These are phyloP conservation scores for Trichonephila clavata DNA, from an alignment of 1,140 invertebrate species.

Conservation along the genomic window DNA sequence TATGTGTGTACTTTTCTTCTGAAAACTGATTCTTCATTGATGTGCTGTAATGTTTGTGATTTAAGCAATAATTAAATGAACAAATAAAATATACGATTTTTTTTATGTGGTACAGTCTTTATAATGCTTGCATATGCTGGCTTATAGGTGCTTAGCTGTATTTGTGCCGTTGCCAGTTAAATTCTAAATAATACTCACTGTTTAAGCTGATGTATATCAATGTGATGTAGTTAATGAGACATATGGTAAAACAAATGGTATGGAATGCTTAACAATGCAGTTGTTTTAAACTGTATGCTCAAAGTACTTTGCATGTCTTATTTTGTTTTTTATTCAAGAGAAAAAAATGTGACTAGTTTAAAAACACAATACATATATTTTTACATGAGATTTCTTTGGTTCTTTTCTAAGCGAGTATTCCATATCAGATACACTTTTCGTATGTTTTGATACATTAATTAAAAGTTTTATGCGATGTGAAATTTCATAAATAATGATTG, in stretches of 20 bases:
- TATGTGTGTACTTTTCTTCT: too few species aligned
- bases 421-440: constrained; percentile 15
- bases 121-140: not conserved
- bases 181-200: not conserved
- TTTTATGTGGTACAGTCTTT: not conserved
- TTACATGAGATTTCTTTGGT: constrained; percentile 1
- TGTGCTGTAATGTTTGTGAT: too few species aligned
- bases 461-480: not conserved
- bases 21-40: too few species aligned
- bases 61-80: too few species aligned
- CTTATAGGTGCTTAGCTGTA: constrained; percentile 13
- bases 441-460: constrained; percentile 17
- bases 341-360: constrained; percentile 12
- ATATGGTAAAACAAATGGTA: not conserved
- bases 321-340: constrained; percentile 17
- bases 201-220: not conserved
- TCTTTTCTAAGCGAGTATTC: not conserved
- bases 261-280: constrained; percentile 15
- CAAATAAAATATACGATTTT: not conserved
- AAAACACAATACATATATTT: constrained; percentile 5
- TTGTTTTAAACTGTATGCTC: constrained; percentile 31
- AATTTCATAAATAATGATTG: not conserved
- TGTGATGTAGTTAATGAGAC: constrained; percentile 20
- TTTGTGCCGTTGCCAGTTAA: not conserved
- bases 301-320: constrained; percentile 35